Percentiles rank a stretch among this genome's conserved stretches.
Conservation (phyloP, 92 coral and sea anemone species). For the Heteractis magnifica region DNA sequence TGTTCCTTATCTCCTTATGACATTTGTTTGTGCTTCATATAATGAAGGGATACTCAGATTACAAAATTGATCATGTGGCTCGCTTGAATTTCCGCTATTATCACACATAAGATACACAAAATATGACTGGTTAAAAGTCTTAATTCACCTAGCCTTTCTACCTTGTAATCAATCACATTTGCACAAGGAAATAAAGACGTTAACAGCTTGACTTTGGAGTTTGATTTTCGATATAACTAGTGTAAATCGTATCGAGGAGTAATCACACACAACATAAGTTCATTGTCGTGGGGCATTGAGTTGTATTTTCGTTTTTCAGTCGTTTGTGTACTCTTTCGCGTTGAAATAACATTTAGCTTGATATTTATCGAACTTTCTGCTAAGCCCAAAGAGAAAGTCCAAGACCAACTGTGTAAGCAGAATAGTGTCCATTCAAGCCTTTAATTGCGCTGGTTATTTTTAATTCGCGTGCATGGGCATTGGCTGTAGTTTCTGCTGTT, state of each 20-base stretch:
- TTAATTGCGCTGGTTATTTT: slow-evolving; percentile 53
- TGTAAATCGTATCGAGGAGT: slow-evolving; percentile 20
- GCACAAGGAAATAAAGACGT: slow-evolving; percentile 25
- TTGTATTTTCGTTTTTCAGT: slow-evolving; percentile 8
- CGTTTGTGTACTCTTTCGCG: slow-evolving; percentile 10
- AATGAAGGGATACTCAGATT: slow-evolving; percentile 91
- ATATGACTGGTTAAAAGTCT: slow-evolving; percentile 79
- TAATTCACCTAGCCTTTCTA: slow-evolving; percentile 43
- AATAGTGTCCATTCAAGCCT: slow-evolving; percentile 32
- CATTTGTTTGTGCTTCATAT: slow-evolving; percentile 83
- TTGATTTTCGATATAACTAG: slow-evolving; percentile 4
- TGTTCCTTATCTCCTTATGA: slow-evolving; percentile 70
- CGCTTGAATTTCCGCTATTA: slow-evolving; percentile 91
- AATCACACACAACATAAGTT: slow-evolving; percentile 12
- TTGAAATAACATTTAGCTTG: slow-evolving; percentile 34
- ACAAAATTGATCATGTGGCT: slow-evolving; percentile 87
- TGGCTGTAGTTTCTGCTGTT: slow-evolving; percentile 80
- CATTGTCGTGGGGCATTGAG: slow-evolving; percentile 9
- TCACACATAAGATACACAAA: slow-evolving; percentile 85
- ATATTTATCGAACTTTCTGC: slow-evolving; percentile 36
- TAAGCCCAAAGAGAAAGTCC: slow-evolving; percentile 30
- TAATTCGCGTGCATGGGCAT: slow-evolving; percentile 50
- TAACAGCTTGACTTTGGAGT: neutral
- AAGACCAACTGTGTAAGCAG: slow-evolving; percentile 79
- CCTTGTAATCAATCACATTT: slow-evolving; percentile 30